Percentiles rank a stretch among this genome's conserved stretches.
phyloP scores from a whole-genome alignment of 2,113 vertebrate genomes.

The Fulmarus glacialis region DNA sequence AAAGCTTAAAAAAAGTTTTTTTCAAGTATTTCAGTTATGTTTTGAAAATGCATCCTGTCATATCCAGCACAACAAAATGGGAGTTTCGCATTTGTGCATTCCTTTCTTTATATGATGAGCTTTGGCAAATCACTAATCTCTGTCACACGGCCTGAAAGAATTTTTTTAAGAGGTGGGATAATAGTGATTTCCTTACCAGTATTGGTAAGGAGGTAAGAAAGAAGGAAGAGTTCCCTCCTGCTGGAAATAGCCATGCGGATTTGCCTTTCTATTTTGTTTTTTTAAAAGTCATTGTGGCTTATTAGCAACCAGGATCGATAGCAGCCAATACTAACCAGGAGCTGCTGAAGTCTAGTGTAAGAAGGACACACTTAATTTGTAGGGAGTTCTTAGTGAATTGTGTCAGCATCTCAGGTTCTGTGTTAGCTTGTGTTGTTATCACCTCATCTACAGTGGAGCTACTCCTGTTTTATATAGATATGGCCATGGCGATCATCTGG shows the following conservation, averaged over 20 bases:
- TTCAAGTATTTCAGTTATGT: background rate
- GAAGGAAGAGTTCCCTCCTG: background rate
- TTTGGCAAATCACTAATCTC: background rate
- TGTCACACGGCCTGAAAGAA: background rate
- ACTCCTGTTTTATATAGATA: background rate
- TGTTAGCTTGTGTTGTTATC: background rate
- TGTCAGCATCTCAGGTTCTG: background rate
- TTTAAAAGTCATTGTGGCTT: background rate
- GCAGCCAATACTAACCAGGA: background rate
- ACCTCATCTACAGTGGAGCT: background rate
- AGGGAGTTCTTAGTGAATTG: background rate
- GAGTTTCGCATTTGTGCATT: background rate
- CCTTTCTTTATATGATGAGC: background rate
- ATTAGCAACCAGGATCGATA: background rate
- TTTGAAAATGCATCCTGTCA: background rate
- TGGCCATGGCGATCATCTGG: background rate
- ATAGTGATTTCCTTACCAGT: background rate
- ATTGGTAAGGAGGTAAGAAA: background rate
- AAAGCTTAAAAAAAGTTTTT: background rate
- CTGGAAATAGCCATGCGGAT: background rate
- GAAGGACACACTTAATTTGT: background rate
- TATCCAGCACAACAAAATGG: background rate
- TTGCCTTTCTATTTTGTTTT: background rate
- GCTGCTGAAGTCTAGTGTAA: background rate
- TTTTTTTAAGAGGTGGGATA: background rate